Conservation (phyloP, 2,797 vertebrate species). For the Pogonophryne albipinna region DNA sequence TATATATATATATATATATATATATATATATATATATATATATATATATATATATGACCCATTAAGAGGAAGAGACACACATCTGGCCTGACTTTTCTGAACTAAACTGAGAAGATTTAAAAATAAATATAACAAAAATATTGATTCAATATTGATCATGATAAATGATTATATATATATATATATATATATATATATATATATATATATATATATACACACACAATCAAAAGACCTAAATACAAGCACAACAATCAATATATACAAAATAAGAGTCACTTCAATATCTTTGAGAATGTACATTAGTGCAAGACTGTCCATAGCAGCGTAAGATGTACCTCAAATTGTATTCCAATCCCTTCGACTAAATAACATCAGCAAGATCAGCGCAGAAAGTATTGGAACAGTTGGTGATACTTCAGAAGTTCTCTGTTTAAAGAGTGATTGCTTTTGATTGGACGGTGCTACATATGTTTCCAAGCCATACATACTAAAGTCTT, state of each 20-base stretch:
- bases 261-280: too few relatives aligned
- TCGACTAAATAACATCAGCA: neutral
- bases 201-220: too few relatives aligned
- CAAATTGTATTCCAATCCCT: neutral
- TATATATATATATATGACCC: neutral
- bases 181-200: too few relatives aligned
- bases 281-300: too few relatives aligned
- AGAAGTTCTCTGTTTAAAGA: neutral
- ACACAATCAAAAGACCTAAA: too few relatives aligned
- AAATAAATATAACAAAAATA: neutral
- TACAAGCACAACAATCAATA: too few relatives aligned
- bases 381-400: neutral
- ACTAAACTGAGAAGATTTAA: fast-evolving
- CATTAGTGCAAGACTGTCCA: too few relatives aligned
- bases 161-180: too few relatives aligned
- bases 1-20: too few relatives aligned
- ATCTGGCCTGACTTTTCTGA: neutral
- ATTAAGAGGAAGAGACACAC: neutral
- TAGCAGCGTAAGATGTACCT: neutral
- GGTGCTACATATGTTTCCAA: neutral
- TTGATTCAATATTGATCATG: too few relatives aligned
- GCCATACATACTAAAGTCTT: too few relatives aligned
- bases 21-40: too few relatives aligned
- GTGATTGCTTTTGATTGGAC: neutral
- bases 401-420: neutral